Conservation (phyloP, 1,140 invertebrate genomes). For the Atta cephalotes region DNA sequence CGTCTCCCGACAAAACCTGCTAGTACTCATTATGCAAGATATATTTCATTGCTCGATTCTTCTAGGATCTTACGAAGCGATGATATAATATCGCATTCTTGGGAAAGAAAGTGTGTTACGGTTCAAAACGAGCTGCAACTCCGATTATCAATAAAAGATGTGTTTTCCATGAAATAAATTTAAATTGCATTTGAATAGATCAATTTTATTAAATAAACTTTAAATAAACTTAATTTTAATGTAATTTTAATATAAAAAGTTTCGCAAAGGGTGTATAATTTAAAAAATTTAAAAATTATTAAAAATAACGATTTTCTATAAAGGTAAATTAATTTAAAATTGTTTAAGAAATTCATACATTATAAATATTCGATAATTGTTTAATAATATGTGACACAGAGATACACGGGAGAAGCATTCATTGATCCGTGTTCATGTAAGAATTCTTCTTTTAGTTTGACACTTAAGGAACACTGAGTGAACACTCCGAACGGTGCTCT, state of each 20-base stretch:
- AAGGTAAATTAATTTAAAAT: neutral
- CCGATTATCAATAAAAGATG: neutral
- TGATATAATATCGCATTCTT: conserved; percentile 38
- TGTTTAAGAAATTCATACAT: neutral
- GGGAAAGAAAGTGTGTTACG: neutral
- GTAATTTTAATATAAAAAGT: neutral
- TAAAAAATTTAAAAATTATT: neutral
- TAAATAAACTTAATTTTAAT: neutral
- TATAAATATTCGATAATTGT: neutral
- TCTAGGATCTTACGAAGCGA: conserved; percentile 12
- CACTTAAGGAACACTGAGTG: conserved; percentile 59
- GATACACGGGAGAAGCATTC: conserved; percentile 33
- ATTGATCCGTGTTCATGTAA: conserved; percentile 40
- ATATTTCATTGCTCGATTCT: conserved; percentile 11
- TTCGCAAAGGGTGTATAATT: neutral
- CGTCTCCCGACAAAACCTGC: neutral
- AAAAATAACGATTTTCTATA: neutral
- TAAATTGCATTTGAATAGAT: neutral
- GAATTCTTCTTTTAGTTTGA: conserved; percentile 60
- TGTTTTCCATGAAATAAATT: neutral
- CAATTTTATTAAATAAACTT: neutral
- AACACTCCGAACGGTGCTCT: conserved; percentile 67
- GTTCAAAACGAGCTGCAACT: neutral
- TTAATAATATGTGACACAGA: neutral
- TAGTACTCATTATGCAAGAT: conserved; percentile 18